Conservation (phyloP, 1,140 invertebrate genomes). For the Calephelis nemesis region DNA sequence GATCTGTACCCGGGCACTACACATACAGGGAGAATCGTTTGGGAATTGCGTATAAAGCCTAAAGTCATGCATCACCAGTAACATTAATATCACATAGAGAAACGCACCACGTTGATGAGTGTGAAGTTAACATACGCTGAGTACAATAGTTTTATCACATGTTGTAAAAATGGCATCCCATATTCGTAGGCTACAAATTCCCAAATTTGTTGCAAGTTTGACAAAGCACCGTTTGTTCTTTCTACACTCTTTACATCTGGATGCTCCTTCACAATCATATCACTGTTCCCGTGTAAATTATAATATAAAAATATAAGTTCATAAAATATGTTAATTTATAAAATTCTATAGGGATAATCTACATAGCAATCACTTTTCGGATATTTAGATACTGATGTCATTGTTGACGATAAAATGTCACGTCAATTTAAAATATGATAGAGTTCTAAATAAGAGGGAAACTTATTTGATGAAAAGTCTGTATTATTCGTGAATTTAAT, state of each 20-base stretch:
- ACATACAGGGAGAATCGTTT: no score
- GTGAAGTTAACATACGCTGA: slow-evolving; percentile 46
- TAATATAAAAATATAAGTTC: neutral
- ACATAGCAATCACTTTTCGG: no score
- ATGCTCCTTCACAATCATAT: neutral
- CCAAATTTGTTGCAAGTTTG: slow-evolving; percentile 37
- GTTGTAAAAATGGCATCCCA: slow-evolving; percentile 37
- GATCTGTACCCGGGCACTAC: no score
- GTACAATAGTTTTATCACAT: slow-evolving; percentile 43
- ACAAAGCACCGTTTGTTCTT: slow-evolving; percentile 34
- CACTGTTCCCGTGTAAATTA: neutral
- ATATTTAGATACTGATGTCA: no score
- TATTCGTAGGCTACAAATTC: slow-evolving; percentile 42
- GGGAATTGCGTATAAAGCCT: no score
- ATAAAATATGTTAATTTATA: neutral
- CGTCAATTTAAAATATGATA: no score
- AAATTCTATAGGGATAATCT: no score
- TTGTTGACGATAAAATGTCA: no score
- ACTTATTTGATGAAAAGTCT: no score
- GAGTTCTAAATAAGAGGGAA: no score
- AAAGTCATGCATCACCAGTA: no score
- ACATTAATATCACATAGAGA: neutral
- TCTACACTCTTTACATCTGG: slow-evolving; percentile 19
- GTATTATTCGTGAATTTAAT: no score
- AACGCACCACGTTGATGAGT: slow-evolving; percentile 50